phyloP scores from a whole-genome alignment of 2,113 vertebrate species.

The Hypomesus transpacificus region DNA sequence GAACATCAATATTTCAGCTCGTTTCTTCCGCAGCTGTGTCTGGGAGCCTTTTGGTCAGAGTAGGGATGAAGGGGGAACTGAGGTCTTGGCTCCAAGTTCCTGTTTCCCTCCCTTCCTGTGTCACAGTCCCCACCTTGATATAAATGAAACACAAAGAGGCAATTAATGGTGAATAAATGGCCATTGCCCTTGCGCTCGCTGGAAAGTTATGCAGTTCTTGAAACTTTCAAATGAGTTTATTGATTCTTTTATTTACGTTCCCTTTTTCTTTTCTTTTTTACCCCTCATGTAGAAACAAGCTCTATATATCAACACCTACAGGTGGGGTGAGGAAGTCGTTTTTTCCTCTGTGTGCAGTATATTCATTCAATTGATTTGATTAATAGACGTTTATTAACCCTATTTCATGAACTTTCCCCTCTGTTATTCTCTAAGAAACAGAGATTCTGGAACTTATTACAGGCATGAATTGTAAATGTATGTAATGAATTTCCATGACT shows the following conservation, averaged over 20 bases:
- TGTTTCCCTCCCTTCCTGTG: not conserved
- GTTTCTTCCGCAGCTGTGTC: not conserved
- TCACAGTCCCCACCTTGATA: conserved; percentile 15
- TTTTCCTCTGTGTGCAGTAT: too few species aligned
- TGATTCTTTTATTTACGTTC: conserved; percentile 38
- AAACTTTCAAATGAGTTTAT: conserved; percentile 65
- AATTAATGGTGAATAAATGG: conserved; percentile 52
- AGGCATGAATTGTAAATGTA: too few species aligned
- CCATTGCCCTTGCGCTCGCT: conserved; percentile 33
- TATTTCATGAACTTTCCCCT: too few species aligned
- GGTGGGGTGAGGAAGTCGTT: too few species aligned
- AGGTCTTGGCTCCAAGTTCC: conserved; percentile 7
- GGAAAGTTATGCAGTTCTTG: conserved; percentile 49
- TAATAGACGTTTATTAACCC: too few species aligned
- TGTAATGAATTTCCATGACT: too few species aligned
- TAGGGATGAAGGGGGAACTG: conserved; percentile 13
- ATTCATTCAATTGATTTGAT: too few species aligned
- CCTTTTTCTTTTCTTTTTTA: not conserved
- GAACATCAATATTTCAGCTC: not conserved
- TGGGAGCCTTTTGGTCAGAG: not conserved
- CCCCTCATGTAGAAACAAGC: conserved; percentile 3
- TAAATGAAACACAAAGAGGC: conserved; percentile 35
- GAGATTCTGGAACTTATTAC: too few species aligned
- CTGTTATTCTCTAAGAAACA: not conserved
- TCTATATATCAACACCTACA: not conserved